Base-by-base conservation (phyloP, 2,797 vertebrate species). In the Picus viridis region DNA sequence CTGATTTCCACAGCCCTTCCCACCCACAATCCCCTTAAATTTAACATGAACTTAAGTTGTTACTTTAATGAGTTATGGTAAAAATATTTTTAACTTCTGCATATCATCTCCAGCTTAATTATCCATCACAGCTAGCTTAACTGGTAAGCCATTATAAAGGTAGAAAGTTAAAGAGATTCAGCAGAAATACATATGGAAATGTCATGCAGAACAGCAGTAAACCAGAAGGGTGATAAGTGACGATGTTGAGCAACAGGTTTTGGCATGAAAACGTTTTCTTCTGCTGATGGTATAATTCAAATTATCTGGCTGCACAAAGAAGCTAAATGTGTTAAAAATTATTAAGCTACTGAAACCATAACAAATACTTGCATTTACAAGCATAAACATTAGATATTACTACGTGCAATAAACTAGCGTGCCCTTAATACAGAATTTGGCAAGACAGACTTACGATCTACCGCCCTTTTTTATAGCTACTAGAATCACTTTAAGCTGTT, bases 341-440 rank as follows among this genome's bases (percentile, higher is more conserved):
- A 94, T 82, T 24, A 88, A 92, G 65, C 51, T 88, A 64, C 61
- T 88, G 87, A 83, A 89, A 73, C 36, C 29, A 26, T 87, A 93
- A 93, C 83, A 73, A 91, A 86, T 67, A 67, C 72, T 70, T 83
- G 22, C 78, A 89, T 54, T 92, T 83, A 91, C 88, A 61, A 88
- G 67, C 27, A 79, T 67, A 94, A 51, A 49, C 36, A 56, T 88
- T 79, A 86, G 58, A 89, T 54, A 89, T 67, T 11, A 45, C 47
- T 72, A 83, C 1, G 4, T 9, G 7, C 16, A 26, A 76, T 76
- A 84, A 86, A 96, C 79, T 54, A 82, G 9, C 3, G 4, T 30
- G 26, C 26, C 62, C 71, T 59, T 82, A 87, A 62, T 13, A 64
- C 30, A 79, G 51, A 30, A 36, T 83, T 91, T 92, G 61, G n/a